Evolutionary conservation across 2,113 vertebrate species (phyloP).

Genomic region (Oxyura jamaicensis): DNA sequence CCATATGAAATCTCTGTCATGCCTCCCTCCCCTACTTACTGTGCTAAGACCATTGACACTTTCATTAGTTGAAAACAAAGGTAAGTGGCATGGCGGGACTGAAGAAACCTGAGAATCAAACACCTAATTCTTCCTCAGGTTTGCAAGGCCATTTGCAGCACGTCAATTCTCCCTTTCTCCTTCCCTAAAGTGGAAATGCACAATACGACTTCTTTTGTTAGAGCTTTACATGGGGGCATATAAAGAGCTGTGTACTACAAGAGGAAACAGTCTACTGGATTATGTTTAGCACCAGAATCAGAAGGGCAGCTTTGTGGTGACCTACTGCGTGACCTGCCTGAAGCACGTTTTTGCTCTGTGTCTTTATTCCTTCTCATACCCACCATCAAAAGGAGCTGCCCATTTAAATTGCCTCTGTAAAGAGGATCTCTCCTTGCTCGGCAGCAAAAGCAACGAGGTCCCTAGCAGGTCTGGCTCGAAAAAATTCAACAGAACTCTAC

Average conservation of each 20-base stretch:
- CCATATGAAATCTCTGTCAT: neutral
- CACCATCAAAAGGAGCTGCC: neutral
- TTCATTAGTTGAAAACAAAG: neutral
- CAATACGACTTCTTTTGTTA: neutral
- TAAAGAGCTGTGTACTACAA: neutral
- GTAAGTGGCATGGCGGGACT: accelerated
- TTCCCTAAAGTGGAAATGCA: neutral
- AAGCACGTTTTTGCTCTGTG: neutral
- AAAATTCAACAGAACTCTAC: neutral
- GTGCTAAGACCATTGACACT: neutral
- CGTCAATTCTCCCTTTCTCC: neutral
- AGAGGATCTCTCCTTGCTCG: neutral
- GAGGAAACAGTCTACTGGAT: neutral
- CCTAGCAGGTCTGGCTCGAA: neutral
- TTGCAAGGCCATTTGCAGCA: neutral
- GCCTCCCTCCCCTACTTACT: neutral
- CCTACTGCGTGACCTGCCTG: neutral
- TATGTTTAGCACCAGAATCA: neutral
- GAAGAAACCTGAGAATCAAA: neutral
- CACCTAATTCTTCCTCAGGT: neutral
- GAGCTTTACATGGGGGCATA: neutral
- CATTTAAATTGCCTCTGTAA: neutral
- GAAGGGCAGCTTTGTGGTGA: neutral
- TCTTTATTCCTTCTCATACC: neutral
- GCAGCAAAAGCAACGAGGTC: neutral